These are phyloP conservation scores for Laticauda laticaudata DNA, from an alignment of 2,113 vertebrate species.

Conservation along the genomic window DNA sequence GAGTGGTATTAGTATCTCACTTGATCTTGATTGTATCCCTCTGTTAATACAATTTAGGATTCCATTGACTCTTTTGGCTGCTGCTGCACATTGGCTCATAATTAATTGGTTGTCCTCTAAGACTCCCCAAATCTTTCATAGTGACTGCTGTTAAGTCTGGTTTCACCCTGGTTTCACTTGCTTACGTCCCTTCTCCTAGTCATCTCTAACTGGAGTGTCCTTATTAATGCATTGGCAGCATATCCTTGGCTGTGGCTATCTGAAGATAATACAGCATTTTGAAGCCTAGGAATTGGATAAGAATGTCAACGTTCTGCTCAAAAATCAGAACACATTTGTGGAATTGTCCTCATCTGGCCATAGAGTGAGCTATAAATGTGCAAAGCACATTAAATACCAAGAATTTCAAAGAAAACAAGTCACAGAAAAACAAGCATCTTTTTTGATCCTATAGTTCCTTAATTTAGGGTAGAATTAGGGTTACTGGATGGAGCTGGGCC, in stretches of 20 bases:
- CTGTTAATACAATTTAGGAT: no score
- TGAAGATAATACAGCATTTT: neutral
- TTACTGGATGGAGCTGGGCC: neutral
- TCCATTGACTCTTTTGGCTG: no score
- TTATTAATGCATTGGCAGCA: neutral
- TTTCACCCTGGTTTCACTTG: neutral
- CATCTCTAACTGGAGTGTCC: neutral
- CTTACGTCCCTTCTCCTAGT: neutral
- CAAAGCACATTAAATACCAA: neutral
- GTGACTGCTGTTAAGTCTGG: no score
- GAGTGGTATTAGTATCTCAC: no score
- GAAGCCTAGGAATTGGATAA: neutral
- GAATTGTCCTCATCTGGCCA: neutral
- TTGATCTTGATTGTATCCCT: no score
- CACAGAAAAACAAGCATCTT: neutral
- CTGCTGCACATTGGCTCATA: no score
- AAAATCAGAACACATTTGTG: neutral
- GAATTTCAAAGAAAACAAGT: neutral
- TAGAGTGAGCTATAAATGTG: neutral
- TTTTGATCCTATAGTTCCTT: neutral
- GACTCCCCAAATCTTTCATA: no score
- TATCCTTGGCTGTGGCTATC: neutral
- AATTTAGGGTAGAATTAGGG: neutral
- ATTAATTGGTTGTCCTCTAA: no score
- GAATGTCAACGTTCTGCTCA: neutral